These are phyloP conservation scores for Thera britannica DNA, from an alignment of 2,888 invertebrate species.

Conservation along the genomic window DNA sequence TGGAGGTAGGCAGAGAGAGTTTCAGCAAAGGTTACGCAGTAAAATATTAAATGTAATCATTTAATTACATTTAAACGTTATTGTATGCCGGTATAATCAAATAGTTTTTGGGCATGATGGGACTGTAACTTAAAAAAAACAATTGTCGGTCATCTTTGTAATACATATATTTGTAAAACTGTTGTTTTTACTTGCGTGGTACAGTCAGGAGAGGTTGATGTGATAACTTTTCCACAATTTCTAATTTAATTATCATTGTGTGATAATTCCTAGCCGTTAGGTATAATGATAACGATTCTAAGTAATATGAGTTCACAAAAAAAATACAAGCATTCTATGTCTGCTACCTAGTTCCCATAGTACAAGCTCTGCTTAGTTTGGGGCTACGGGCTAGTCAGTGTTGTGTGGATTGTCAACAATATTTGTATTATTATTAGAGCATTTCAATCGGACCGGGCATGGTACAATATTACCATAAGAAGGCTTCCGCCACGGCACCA, in stretches of 20 bases:
- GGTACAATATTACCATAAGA: constrained; percentile 57
- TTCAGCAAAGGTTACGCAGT: constrained; percentile 34
- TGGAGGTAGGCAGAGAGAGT: constrained; percentile 32
- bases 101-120: constrained; percentile 22
- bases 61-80: constrained; percentile 38
- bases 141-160: constrained; percentile 9
- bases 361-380: too few relatives aligned
- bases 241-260: too few relatives aligned
- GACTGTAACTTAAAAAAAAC: constrained; percentile 9
- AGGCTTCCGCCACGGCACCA: constrained; percentile 58
- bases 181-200: too few relatives aligned
- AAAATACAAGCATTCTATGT: too few relatives aligned
- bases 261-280: too few relatives aligned
- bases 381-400: too few relatives aligned
- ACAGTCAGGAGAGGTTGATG: too few relatives aligned
- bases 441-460: constrained; percentile 47
- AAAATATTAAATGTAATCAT: constrained; percentile 28
- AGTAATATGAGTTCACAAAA: too few relatives aligned
- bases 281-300: too few relatives aligned
- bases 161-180: not conserved
- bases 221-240: too few relatives aligned
- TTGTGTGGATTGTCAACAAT: too few relatives aligned
- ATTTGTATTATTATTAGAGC: not conserved
- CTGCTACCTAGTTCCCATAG: too few relatives aligned
- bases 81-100: constrained; percentile 29